Conservation (phyloP, 2,113 vertebrate genomes). For the Phocoena phocoena region DNA sequence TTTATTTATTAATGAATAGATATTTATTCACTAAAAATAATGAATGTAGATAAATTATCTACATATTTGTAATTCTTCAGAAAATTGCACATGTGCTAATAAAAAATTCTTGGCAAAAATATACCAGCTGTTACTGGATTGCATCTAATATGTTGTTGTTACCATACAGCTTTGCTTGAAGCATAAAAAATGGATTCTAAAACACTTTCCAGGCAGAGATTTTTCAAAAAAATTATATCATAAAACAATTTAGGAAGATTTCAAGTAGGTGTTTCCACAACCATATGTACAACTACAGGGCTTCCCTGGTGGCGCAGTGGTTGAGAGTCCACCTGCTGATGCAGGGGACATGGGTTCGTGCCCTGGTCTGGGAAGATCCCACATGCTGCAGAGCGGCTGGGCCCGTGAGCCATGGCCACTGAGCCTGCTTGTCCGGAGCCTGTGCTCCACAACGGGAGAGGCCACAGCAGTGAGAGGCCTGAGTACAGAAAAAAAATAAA, state of each 20-base stretch:
- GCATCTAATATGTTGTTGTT: background rate
- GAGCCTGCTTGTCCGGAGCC: too few species aligned
- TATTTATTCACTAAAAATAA: conserved; percentile 54
- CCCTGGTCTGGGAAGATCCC: too few species aligned
- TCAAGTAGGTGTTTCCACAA: background rate
- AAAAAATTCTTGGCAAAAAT: conserved; percentile 2
- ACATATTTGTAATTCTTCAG: conserved; percentile 61
- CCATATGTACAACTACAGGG: background rate
- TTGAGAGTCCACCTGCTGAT: too few species aligned
- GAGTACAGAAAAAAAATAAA: too few species aligned
- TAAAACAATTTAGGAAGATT: background rate
- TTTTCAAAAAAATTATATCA: background rate
- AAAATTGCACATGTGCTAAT: conserved; percentile 27
- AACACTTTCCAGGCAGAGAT: background rate
- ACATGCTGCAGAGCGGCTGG: too few species aligned
- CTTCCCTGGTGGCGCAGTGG: too few species aligned
- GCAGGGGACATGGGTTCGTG: too few species aligned
- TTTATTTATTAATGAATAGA: background rate
- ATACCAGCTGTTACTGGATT: background rate
- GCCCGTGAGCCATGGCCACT: too few species aligned
- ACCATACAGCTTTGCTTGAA: conserved; percentile 5
- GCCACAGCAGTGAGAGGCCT: too few species aligned
- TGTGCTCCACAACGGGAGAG: too few species aligned
- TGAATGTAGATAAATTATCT: conserved; percentile 61
- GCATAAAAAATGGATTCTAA: background rate